Evolutionary conservation across 1,140 invertebrate species (phyloP).

Genomic region (Campoletis sonorensis): DNA sequence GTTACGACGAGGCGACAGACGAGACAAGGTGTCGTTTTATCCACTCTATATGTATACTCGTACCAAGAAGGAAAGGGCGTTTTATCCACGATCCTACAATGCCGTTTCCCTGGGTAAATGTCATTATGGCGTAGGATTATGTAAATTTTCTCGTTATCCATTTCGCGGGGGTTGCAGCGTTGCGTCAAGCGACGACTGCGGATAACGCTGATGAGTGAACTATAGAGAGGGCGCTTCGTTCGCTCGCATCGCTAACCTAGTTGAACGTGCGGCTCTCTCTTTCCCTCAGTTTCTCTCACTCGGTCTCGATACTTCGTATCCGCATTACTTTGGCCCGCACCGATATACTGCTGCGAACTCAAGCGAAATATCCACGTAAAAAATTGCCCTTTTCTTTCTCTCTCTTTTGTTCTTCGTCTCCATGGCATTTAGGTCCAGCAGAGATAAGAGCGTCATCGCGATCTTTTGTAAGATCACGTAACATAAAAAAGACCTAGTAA

Average conservation of each 20-base stretch:
- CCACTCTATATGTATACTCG: neutral
- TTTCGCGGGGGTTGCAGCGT: conserved; percentile 45
- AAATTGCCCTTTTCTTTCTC: neutral
- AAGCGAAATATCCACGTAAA: neutral
- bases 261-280: neutral
- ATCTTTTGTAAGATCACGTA: conserved; percentile 5
- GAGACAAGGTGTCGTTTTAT: conserved; percentile 19
- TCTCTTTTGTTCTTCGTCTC: neutral
- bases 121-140: conserved; percentile 54
- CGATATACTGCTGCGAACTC: neutral
- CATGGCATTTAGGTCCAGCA: neutral
- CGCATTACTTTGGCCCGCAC: neutral
- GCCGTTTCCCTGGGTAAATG: conserved; percentile 51
- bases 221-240: neutral
- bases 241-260: neutral
- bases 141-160: conserved; percentile 54
- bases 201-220: conserved; percentile 28
- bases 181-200: neutral
- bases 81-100: conserved; percentile 17
- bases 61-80: neutral
- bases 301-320: neutral
- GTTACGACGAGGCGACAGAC: conserved; percentile 40
- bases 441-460: neutral
- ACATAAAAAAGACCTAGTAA: neutral
- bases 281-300: neutral